Base-by-base conservation (phyloP, 2,113 vertebrate genomes). In the Xenopus laevis region DNA sequence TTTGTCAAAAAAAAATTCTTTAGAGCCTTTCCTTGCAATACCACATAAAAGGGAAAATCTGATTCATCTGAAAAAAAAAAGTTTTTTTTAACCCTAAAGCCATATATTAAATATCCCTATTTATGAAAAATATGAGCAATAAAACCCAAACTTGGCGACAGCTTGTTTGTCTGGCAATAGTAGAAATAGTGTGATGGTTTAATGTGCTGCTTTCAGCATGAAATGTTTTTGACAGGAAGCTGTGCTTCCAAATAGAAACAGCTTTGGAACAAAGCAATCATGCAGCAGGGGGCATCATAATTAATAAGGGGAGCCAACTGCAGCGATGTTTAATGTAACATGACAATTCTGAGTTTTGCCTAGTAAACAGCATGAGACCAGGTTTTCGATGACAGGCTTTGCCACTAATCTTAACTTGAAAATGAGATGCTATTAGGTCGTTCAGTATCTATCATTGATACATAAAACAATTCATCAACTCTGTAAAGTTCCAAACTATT, bases 191-290 rank as follows among this genome's bases (percentile, higher is more conserved):
- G 75, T 18, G 46, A 79, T 86, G 80, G 74, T 77, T 86, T 88
- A 89, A 92, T 83, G 81, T 89, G 72, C 81, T 87, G 81, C 71
- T 84, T 79, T 83, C 79, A 63, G 59, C 20, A 0, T 79, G 77
- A 86, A 7, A 7, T 71, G 17, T 74, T 79, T 78, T 83, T 55
- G 16, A 53, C 83, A 83, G 78, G 80, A 82, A 83, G 68, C 63
- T 80, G 52, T 79, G 65, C 78, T 86, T 83, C 60, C 75, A 74
- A 73, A 72, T 18, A 79, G 68, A 9, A 7, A 64, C 81, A 63
- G 13, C 62, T 71, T 50, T 71, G 71, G 74, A 76, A 77, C 77
- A 82, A 83, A 82, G 58, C 55, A 71, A 81, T 80, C 45, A 70
- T 59, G 66, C 82, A 79, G 79, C 74, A 75, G 82, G 79, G 79